Base-by-base conservation (phyloP, 1,140 invertebrate genomes). In the Catajapyx aquilonaris region DNA sequence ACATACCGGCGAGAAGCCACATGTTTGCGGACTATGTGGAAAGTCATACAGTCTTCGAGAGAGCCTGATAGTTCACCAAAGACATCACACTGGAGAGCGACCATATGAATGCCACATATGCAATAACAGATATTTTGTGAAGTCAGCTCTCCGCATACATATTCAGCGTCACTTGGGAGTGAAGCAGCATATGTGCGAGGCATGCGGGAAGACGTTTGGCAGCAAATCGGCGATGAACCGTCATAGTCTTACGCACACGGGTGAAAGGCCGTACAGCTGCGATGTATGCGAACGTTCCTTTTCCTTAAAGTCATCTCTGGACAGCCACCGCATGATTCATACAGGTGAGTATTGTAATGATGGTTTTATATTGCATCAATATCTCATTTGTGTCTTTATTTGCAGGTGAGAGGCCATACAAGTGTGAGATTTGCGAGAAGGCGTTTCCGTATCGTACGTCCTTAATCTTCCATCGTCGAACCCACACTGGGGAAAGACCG, bases 391-490 rank as follows among this genome's bases (percentile, higher is more conserved):
- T 44, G 40, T 2, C 35, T 40, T 15, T 44, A 34, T 22, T 36
- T 44, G 15, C 51, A 21, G 44, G 54, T 5, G 53, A 60, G 20
- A 40, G 58, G 31, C 54, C 57, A 10, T 60, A 51, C 42, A 43
- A 43, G 4, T 62, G 60, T 44, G 40, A 37, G 7, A 35, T 54
- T 1, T 62, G 60, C 48, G 48, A 53, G 11, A 61, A 60, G 42
- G 35, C 50, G 15, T 62, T 61, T 38, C 44, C 48, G n/a, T 31
- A 25, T 9, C 38, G 22, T 32, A 19, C 39, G 5, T 20, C 32
- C 0, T 40, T 31, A 28, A 33, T 31, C n/a, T 25, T 20, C 5
- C 41, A 43, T 19, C 19, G 30, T 20, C 36, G 39, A 13, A 40
- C 37, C 11, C 39, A 40, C 34, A 36, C 23, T 31, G 39, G 39